Conservation (phyloP, 37 sponge, comb jelly and placozoan species). For the Eunapius fragilis region DNA sequence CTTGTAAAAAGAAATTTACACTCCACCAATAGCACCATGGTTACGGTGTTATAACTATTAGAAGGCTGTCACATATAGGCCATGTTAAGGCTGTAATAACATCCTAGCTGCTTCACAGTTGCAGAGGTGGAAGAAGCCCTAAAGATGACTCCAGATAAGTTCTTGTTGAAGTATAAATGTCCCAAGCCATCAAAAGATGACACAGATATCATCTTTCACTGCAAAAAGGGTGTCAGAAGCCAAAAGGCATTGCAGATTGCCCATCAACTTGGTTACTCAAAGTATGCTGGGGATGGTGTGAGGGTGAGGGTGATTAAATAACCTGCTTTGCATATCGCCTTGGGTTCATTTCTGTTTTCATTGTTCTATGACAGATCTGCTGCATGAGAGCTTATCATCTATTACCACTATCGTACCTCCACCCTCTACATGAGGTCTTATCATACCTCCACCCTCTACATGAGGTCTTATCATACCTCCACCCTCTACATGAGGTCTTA, state of each 20-base stretch:
- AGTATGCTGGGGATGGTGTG: conserved; percentile 26
- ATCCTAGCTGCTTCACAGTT: conserved; percentile 35
- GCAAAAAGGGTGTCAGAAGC: conserved; percentile 77
- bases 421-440: too few species aligned
- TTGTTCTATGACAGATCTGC: too few species aligned
- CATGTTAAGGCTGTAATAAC: neutral
- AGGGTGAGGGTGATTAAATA: neutral
- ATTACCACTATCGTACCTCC: too few species aligned
- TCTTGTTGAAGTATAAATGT: conserved; percentile 51
- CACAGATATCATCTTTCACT: conserved; percentile 71
- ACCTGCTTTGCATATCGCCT: neutral
- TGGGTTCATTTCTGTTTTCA: neutral
- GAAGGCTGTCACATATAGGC: too few species aligned
- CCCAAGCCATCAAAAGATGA: conserved; percentile 52
- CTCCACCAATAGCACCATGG: too few species aligned
- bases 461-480: too few species aligned
- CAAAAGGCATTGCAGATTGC: conserved; percentile 65
- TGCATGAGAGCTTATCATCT: too few species aligned
- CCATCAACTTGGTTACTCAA: conserved; percentile 72
- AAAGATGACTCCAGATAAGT: conserved; percentile 38
- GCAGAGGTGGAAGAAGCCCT: conserved; percentile 77
- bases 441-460: too few species aligned
- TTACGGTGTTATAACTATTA: too few species aligned
- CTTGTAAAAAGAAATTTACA: too few species aligned
- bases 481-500: too few species aligned